Conservation (phyloP, 2,797 vertebrate genomes). For the Tenualosa thibaudeaui region DNA sequence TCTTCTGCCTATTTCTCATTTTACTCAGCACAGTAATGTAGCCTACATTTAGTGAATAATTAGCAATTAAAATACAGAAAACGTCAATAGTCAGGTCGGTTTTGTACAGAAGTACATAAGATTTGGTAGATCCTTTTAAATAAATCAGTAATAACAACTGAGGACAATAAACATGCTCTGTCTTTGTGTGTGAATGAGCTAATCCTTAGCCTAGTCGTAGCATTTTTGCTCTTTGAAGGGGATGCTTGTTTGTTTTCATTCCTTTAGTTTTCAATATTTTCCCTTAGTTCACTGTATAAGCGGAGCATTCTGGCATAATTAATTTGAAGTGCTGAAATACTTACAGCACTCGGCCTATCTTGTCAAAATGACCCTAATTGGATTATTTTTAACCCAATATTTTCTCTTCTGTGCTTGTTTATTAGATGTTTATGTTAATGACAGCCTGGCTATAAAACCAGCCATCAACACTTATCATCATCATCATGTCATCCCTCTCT, state of each 20-base stretch:
- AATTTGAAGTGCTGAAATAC: slow-evolving; percentile 62
- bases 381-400: slow-evolving; percentile 73
- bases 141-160: not conserved
- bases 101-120: slow-evolving; percentile 30
- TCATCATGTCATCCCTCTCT: slow-evolving; percentile 53
- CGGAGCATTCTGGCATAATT: slow-evolving; percentile 42
- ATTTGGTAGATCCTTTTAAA: slow-evolving; percentile 16
- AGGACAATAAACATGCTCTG: slow-evolving; percentile 32
- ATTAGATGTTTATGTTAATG: slow-evolving; percentile 66
- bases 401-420: slow-evolving; percentile 64
- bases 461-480: slow-evolving; percentile 73
- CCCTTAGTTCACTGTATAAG: slow-evolving; percentile 52
- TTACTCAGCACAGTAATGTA: not conserved
- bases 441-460: slow-evolving; percentile 67
- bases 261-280: slow-evolving; percentile 44
- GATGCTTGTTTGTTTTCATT: slow-evolving; percentile 39
- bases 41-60: not conserved
- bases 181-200: slow-evolving; percentile 46
- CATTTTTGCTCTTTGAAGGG: not conserved
- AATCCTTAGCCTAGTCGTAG: not conserved
- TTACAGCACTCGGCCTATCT: slow-evolving; percentile 56
- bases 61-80: not conserved
- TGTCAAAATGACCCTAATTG: slow-evolving; percentile 73
- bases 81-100: slow-evolving; percentile 23
- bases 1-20: not conserved